Conservation (phyloP, 2,113 vertebrate genomes). For the Brachyhypopomus occidentalis region DNA sequence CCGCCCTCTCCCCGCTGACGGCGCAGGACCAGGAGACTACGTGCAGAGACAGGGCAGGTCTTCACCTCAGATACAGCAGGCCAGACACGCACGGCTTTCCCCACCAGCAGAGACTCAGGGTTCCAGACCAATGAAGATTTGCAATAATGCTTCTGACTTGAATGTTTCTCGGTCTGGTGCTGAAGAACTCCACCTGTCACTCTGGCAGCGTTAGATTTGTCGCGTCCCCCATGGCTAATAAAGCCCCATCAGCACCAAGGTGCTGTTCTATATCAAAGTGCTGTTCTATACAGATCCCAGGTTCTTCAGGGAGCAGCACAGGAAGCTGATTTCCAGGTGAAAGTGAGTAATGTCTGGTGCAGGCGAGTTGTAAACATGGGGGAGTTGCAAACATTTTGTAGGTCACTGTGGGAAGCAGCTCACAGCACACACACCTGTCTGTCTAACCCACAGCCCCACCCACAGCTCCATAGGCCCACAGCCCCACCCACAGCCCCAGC, state of each 20-base stretch:
- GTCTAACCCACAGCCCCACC: neutral
- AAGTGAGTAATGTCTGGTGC: neutral
- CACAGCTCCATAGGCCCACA: neutral
- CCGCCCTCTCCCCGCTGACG: neutral
- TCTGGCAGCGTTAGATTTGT: neutral
- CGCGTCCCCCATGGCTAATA: too few relatives aligned
- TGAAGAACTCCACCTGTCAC: neutral
- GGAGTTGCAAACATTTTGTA: neutral
- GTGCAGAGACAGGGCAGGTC: neutral
- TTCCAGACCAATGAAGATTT: neutral
- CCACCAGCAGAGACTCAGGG: neutral
- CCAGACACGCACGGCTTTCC: neutral
- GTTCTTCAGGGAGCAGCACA: too few relatives aligned
- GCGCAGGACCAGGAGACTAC: neutral
- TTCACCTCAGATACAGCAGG: neutral
- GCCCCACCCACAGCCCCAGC: neutral
- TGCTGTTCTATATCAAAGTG: too few relatives aligned
- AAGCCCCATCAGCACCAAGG: too few relatives aligned
- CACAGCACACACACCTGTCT: slow-evolving; percentile 4
- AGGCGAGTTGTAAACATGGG: slow-evolving; percentile 9
- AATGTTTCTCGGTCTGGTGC: neutral
- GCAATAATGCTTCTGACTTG: neutral
- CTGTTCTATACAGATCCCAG: too few relatives aligned
- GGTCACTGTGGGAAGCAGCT: slow-evolving; percentile 7
- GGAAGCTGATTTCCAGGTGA: too few relatives aligned